phyloP scores from a whole-genome alignment of 2,888 invertebrate genomes.

The Lasius fuliginosus region DNA sequence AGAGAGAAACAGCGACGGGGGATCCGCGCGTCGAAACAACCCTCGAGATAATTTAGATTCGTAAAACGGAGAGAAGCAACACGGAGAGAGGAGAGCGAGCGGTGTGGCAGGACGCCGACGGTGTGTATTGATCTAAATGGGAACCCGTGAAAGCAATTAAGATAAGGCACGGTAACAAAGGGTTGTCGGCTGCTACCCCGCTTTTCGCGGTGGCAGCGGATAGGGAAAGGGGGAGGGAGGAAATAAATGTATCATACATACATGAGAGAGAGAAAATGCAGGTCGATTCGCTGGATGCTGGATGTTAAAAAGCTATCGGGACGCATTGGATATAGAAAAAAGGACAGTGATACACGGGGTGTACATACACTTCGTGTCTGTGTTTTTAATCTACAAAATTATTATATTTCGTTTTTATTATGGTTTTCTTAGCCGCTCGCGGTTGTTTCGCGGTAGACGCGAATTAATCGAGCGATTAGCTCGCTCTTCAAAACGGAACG shows the following conservation, averaged over 20 bases:
- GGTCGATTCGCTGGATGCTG: neutral
- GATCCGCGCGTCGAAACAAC: constrained; percentile 73
- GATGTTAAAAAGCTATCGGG: constrained; percentile 5
- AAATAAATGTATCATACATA: constrained; percentile 20
- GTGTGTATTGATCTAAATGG: constrained; percentile 85
- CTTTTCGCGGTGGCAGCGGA: constrained; percentile 70
- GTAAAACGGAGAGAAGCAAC: constrained; percentile 63
- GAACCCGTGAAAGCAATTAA: constrained; percentile 85
- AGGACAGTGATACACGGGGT: neutral
- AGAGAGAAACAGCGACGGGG: constrained; percentile 6
- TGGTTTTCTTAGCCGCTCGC: neutral
- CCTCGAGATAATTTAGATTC: constrained; percentile 81
- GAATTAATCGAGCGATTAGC: constrained; percentile 76
- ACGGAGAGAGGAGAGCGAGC: constrained; percentile 51
- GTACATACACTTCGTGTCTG: neutral
- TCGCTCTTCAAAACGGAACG: constrained; percentile 75
- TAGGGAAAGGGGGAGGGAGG: constrained; percentile 28
- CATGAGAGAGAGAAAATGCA: constrained; percentile 21
- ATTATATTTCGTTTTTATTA: constrained; percentile 5
- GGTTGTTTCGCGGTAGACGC: neutral
- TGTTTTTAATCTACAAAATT: constrained; percentile 3
- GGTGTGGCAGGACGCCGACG: constrained; percentile 60
- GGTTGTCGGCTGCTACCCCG: constrained; percentile 82
- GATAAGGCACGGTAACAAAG: constrained; percentile 85
- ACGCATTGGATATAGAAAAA: neutral